Base-by-base conservation (phyloP, 2,797 vertebrate species). In the Allobates femoralis region DNA sequence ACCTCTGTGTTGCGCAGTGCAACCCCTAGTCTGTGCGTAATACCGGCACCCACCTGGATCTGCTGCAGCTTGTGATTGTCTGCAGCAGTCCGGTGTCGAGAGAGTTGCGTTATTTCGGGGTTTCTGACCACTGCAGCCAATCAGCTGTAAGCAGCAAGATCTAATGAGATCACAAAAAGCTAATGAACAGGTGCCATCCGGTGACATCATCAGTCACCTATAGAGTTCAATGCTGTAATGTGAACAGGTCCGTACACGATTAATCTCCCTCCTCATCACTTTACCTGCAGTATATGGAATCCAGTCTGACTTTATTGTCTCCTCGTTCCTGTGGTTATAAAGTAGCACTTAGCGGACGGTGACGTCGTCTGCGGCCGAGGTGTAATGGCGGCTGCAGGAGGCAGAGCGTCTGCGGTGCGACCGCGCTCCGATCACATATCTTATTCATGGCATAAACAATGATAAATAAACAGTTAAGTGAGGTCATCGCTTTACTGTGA, bases 381-480 rank as follows among this genome's bases (percentile, higher is more conserved):
- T 19, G 34, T 81, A 77, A 86, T 86, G 85, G 79, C 14, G n/a
- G 15, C 19, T 21, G 67, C 12, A 64, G 67, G 15, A 46, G 51
- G 41, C 16, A 51, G 30, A 81, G 37, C 53, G 85, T 81, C 71
- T 82, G 85, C 14, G 85, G 85, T 86, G 46, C 77, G 53, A 86
- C 85, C 85, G 51, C 85, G 55, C 58, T 53, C 34, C 56, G 16
- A 53, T 77, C 79, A 82, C 71, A 86, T 75, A 11, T 86, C 79
- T 76, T 86, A 86, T 81, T 76, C 79, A 81, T 81, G 79, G 50
- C 58, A 82, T 66, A 55, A 82, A 81, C 79, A 82, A 64, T 41
- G 69, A 81, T 73, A 67, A 41, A 82, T 86, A 82, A 86, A 76
- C 58, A 82, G 79, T 86, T 66, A 81, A 76, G 50, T 82, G 46